Evolutionary conservation across 2,797 vertebrate species (phyloP), one percentile per base, ranked within the genome.

Genomic region (Pelobates cultripes): DNA sequence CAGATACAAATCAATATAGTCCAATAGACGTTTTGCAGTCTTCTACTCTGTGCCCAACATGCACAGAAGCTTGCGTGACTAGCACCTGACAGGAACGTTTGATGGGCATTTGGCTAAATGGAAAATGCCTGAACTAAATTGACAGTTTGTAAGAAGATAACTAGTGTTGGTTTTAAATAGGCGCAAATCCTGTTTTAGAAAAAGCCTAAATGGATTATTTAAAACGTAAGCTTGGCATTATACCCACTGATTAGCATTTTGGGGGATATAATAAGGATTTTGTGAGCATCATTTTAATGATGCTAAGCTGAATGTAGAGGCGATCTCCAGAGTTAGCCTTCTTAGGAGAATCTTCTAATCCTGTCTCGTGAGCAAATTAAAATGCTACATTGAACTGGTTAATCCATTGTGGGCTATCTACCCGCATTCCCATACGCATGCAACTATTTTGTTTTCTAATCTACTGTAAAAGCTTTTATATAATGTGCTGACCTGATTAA

Each of bases 151-250:
- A 77, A 82, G 80, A 72, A 71, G 80, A 81, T 77, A 81, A 81
- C 40, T 15, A 55, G 45, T 81, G 83, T 73, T 53, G n/a, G 70
- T 67, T 63, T 80, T 82, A 77, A 86, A 86, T 86, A 87, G 85
- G 69, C 53, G 84, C 74, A 82, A 87, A 76, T 81, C 12, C 14
- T 28, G 70, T 78, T 87, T 81, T 85, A 77, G 73, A 4, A 63
- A 47, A 86, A 84, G 53, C 70, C 81, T 81, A 14, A 28, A 85
- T 67, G 67, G 77, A 79, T 87, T 85, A 71, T 68, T 70, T 53
- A 43, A 28, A 45, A 81, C 60, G 81, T 60, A 85, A 85, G 74
- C 77, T 85, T 70, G 41, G 85, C 79, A 75, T 75, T 81, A 41
- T 55, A 82, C 57, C 2, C 73, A 72, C 45, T 78, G 77, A 77